Evolutionary conservation across 2,888 invertebrate genomes (phyloP), one percentile per base, ranked within the genome.

Genomic region (Heliconius aoede): DNA sequence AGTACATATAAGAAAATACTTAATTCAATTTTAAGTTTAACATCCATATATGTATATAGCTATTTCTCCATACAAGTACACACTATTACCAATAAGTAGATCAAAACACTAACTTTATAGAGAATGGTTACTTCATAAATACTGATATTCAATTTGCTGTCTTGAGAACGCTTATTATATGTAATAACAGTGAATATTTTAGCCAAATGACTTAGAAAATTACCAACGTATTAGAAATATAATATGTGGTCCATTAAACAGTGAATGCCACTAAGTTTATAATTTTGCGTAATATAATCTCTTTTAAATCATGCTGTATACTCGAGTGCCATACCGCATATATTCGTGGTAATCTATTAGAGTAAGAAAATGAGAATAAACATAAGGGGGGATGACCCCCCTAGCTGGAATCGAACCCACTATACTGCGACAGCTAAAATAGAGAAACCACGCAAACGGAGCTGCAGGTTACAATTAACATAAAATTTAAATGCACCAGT

Each of bases 171-270:
- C 26, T 24, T 15, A 26, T 60, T 60, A 60, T 26, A 18, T 60
- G 26, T 60, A 60, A 60, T 60, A 60, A 28, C 26, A 60, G 60
- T 18, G 24, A 40, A 36, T 65, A 40, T 65, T 65, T 65, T 24
- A 65, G 7, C n/a, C 24, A 65, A 65, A 65, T 24, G 24, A 40
- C 65, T 65, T 40, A 65, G 36, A 65, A 65, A 65, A 65, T 65
- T 65, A 15, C 24, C 24, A 26, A 8, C 24, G 24, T 13, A 32
- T 65, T 40, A 26, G 1, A 40, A 24, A 36, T 36, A 15, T 36
- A 24, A 36, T 11, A n/a, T 36, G 32, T 36, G n/a, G 36, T 65
- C 32, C 36, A 36, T 36, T 32, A 64, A 64, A 64, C 13, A 5
- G 64, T 36, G n/a, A 64, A 32, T 64, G 32, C n/a, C 9, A n/a